phyloP scores from a whole-genome alignment of 2,888 invertebrate species.

The Phengaris arion region DNA sequence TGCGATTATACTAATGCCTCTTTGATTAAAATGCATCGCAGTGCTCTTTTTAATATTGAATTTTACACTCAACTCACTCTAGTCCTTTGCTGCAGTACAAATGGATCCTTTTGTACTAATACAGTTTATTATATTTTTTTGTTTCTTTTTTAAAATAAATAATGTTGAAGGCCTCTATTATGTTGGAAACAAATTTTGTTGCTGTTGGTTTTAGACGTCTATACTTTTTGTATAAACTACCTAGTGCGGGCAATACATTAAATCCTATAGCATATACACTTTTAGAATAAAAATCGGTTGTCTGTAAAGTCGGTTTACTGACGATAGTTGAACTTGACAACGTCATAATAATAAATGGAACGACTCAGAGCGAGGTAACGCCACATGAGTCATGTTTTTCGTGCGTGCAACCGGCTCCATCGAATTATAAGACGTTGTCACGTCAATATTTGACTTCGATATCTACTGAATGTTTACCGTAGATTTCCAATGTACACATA shows the following conservation, averaged over 20 bases:
- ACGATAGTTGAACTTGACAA: no score
- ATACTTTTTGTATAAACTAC: no score
- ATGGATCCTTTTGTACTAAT: slow-evolving; percentile 47
- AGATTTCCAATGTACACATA: not conserved
- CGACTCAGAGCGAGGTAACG: no score
- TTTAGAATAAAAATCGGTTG: no score
- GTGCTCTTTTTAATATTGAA: slow-evolving; percentile 71
- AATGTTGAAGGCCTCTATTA: not conserved
- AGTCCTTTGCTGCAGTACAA: slow-evolving; percentile 51
- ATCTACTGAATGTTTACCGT: not conserved
- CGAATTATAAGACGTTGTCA: no score
- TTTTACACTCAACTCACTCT: slow-evolving; percentile 61
- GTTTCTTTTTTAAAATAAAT: slow-evolving; percentile 30
- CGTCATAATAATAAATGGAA: no score
- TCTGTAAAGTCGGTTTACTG: no score
- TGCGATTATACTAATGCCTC: slow-evolving; percentile 74
- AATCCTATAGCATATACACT: no score
- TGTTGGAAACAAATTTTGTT: not conserved
- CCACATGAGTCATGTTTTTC: no score
- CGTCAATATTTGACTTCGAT: not conserved
- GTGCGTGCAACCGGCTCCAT: no score
- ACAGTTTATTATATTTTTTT: slow-evolving; percentile 43
- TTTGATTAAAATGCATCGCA: slow-evolving; percentile 74
- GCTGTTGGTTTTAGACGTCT: not conserved
- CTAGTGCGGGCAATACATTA: no score